Conservation (phyloP, 2,888 invertebrate species). For the Epinotia demarniana region DNA sequence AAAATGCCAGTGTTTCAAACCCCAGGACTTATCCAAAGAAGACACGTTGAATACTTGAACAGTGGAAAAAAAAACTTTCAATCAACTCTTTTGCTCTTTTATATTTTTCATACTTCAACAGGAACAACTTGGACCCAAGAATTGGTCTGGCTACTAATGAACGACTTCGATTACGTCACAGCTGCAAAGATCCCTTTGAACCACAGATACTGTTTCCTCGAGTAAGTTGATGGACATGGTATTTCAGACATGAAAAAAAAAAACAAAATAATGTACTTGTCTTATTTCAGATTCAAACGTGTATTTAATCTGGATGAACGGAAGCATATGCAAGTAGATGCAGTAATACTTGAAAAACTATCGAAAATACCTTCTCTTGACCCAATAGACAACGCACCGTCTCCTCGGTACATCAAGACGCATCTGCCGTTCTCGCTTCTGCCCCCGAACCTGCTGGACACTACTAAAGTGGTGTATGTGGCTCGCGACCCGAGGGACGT, state of each 20-base stretch:
- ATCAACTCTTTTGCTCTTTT: too few species aligned
- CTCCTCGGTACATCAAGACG: conserved; percentile 35
- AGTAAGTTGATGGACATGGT: conserved; percentile 23
- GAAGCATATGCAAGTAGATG: too few species aligned
- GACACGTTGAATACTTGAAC: too few species aligned
- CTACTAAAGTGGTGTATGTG: conserved; percentile 76
- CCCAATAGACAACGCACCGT: neutral
- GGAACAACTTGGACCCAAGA: conserved; percentile 88
- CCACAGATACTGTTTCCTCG: conserved; percentile 87
- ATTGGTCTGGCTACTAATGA: conserved; percentile 87
- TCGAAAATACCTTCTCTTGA: neutral
- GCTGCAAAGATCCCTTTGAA: conserved; percentile 77
- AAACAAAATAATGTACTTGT: too few species aligned
- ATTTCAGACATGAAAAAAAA: too few species aligned
- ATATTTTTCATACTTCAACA: conserved; percentile 46
- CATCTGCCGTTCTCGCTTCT: conserved; percentile 36
- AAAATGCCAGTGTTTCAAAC: too few species aligned
- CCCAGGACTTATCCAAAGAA: too few species aligned
- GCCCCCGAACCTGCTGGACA: conserved; percentile 17
- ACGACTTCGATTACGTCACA: conserved; percentile 85
- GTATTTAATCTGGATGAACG: too few species aligned
- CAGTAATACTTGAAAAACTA: neutral
- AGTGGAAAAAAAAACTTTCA: too few species aligned
- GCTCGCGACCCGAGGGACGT: conserved; percentile 91
- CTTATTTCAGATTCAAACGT: too few species aligned